Percentiles rank a stretch among this genome's conserved stretches.
phyloP scores from a whole-genome alignment of 2,113 vertebrate genomes.

The Gopherus evgoodei region DNA sequence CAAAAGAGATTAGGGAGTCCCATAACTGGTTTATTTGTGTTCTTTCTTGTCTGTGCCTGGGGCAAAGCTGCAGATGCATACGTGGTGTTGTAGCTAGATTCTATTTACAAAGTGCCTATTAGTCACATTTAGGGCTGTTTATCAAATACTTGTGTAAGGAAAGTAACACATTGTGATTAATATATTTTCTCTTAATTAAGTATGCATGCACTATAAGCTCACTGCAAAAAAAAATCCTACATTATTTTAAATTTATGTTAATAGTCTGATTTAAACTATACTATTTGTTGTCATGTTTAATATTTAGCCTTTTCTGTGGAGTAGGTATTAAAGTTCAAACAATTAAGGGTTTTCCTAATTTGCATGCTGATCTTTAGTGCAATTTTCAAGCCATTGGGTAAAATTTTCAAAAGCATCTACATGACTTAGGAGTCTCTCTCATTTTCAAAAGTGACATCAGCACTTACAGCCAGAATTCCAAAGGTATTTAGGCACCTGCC shows the following conservation, averaged over 20 bases:
- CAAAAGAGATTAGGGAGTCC: neutral
- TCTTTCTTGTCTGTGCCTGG: neutral
- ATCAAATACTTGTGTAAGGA: neutral
- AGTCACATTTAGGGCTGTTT: constrained; percentile 18
- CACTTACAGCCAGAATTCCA: neutral
- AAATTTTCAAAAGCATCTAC: neutral
- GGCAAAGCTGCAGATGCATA: neutral
- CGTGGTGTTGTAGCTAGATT: neutral
- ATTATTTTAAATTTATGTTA: neutral
- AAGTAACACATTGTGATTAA: neutral
- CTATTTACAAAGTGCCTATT: neutral
- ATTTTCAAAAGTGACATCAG: neutral
- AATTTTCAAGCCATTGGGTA: neutral
- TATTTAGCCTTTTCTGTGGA: neutral
- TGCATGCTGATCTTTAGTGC: neutral
- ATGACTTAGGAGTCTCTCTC: neutral
- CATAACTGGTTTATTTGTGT: neutral
- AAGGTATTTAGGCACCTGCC: neutral
- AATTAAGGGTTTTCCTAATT: neutral
- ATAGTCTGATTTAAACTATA: neutral
- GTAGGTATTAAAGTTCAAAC: neutral
- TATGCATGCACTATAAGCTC: neutral
- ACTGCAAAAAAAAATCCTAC: neutral
- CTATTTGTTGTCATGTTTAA: neutral
- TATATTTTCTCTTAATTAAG: neutral